Conservation (phyloP, 2,113 vertebrate species). For the Pimephales promelas region DNA sequence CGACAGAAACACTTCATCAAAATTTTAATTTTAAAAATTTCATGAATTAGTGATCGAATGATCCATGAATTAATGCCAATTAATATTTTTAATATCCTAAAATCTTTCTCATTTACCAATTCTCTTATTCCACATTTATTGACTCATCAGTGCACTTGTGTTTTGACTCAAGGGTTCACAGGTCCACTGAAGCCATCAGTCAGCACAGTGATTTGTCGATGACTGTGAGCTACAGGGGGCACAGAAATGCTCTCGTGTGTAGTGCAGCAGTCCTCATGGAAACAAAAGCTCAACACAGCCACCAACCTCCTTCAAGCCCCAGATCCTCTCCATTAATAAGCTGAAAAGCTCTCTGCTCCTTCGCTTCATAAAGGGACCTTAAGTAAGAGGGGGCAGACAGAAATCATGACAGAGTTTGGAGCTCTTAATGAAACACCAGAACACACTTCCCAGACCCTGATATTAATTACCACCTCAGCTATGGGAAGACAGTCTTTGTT, state of each 20-base stretch:
- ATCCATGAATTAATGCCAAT: not conserved
- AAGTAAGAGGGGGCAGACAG: not conserved
- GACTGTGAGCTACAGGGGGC: constrained; percentile 6
- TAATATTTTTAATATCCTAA: not conserved
- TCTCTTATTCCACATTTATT: not conserved
- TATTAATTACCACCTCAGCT: constrained; percentile 33
- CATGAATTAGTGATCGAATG: not conserved
- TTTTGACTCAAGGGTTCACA: constrained; percentile 9
- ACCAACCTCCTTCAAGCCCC: not conserved
- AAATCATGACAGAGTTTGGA: constrained; percentile 25
- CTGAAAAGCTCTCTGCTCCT: constrained; percentile 15
- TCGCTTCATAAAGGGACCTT: constrained; percentile 36
- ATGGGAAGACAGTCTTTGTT: not conserved
- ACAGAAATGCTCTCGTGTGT: not conserved
- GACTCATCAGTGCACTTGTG: constrained; percentile 34
- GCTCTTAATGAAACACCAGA: constrained; percentile 32
- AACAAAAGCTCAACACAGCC: constrained; percentile 22
- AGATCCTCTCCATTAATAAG: constrained; percentile 12
- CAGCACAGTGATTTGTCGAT: not conserved
- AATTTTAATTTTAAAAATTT: no score
- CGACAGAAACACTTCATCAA: not conserved
- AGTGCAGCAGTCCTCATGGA: not conserved
- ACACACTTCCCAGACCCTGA: constrained; percentile 21
- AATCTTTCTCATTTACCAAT: not conserved
- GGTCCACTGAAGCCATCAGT: constrained; percentile 7